A percentile compares a stretch with the other conserved stretches of the same genome.
Evolutionary conservation across 2,888 invertebrate species (phyloP).

Genomic region (Drosophila austrosaltans): DNA sequence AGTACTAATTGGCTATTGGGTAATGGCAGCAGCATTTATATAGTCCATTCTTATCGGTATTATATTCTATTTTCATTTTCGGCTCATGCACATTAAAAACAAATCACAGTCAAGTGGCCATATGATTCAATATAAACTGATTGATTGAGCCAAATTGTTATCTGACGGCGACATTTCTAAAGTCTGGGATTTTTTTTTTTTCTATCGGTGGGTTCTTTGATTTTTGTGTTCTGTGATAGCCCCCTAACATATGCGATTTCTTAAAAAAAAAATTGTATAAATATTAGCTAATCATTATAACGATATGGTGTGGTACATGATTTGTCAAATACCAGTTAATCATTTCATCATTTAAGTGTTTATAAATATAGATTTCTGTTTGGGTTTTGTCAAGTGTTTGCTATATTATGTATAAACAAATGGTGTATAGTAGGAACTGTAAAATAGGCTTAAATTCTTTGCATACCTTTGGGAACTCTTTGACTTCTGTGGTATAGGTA

Average conservation of each 20-base stretch:
- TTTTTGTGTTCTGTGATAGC: neutral
- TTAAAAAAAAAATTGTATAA: neutral
- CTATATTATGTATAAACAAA: too few relatives aligned
- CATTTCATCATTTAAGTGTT: neutral
- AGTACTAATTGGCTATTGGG: conserved; percentile 32
- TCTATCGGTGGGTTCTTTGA: conserved; percentile 10
- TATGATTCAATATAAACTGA: conserved; percentile 13
- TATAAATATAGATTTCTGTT: neutral
- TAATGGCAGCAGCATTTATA: conserved; percentile 47
- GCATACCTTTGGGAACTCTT: too few relatives aligned
- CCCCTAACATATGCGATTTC: neutral
- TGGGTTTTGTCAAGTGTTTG: too few relatives aligned
- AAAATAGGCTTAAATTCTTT: too few relatives aligned
- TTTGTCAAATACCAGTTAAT: neutral
- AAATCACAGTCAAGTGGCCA: conserved; percentile 31
- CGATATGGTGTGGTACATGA: neutral
- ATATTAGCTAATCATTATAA: conserved; percentile 4
- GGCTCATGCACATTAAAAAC: conserved; percentile 22
- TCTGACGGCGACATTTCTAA: conserved; percentile 13
- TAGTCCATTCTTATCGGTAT: conserved; percentile 39
- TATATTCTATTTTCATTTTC: neutral
- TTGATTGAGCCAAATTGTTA: conserved; percentile 16
- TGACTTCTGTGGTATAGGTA: too few relatives aligned
- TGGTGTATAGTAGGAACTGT: too few relatives aligned
- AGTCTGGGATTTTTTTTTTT: conserved; percentile 8